Conservation (phyloP, 2,888 invertebrate genomes). For the Philereme vetulata region DNA sequence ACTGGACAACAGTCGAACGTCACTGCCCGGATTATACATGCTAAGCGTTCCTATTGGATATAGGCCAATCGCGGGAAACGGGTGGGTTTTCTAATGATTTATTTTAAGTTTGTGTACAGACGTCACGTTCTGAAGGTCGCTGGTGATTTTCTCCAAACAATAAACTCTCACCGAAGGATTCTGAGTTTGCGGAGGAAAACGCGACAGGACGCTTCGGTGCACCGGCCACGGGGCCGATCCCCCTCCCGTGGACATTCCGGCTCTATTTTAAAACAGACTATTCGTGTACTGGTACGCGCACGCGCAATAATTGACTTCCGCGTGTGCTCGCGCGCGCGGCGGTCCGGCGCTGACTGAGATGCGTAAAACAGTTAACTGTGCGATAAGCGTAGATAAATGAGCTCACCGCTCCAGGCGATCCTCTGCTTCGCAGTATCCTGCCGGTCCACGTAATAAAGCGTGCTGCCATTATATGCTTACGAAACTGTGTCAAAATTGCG, state of each 20-base stretch:
- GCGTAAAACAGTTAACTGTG: conserved; percentile 60
- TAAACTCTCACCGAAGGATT: conserved; percentile 77
- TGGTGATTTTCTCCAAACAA: conserved; percentile 57
- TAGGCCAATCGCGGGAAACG: conserved; percentile 77
- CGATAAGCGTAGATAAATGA: conserved; percentile 80
- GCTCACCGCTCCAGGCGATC: conserved; percentile 80
- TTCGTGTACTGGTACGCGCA: conserved; percentile 78
- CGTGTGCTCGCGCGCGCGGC: conserved; percentile 80
- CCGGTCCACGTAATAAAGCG: conserved; percentile 73
- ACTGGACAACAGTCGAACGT: conserved; percentile 70
- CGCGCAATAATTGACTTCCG: conserved; percentile 81
- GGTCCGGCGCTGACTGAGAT: conserved; percentile 78
- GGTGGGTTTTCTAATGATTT: conserved; percentile 65
- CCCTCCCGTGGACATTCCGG: conserved; percentile 80
- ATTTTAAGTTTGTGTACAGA: conserved; percentile 73
- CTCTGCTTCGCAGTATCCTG: conserved; percentile 76
- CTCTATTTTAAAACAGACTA: conserved; percentile 81
- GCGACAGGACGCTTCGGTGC: conserved; percentile 83
- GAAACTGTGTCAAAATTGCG: conserved; percentile 22
- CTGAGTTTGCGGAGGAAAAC: conserved; percentile 68
- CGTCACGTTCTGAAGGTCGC: conserved; percentile 66
- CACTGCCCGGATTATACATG: conserved; percentile 68
- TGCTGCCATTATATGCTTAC: conserved; percentile 57
- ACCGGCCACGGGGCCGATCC: conserved; percentile 90
- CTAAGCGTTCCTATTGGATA: conserved; percentile 75